Evolutionary conservation across 1,140 invertebrate species (phyloP).

Genomic region (Drosophila subpulchrella): DNA sequence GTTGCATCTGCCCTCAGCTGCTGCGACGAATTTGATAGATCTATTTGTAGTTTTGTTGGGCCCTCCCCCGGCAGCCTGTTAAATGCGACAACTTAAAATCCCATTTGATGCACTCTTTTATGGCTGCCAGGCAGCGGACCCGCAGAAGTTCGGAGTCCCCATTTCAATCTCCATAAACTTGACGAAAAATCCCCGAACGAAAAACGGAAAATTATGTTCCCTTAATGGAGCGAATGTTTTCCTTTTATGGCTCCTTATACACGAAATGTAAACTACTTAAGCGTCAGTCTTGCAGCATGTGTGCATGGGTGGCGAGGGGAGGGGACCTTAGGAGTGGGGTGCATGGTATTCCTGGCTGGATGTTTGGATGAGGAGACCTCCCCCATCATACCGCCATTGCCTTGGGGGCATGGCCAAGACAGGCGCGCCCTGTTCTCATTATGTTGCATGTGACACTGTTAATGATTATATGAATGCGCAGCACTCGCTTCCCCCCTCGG

Average conservation of each 20-base stretch:
- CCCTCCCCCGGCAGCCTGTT: slow-evolving; percentile 53
- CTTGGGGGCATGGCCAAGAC: slow-evolving; percentile 53
- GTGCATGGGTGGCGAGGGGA: slow-evolving; percentile 16
- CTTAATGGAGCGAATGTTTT: slow-evolving; percentile 84
- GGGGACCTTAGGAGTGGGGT: not conserved
- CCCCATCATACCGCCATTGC: slow-evolving; percentile 6
- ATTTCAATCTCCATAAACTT: slow-evolving; percentile 82
- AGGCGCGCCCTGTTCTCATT: slow-evolving; percentile 75
- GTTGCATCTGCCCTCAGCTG: slow-evolving; percentile 45
- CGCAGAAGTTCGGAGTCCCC: slow-evolving; percentile 51
- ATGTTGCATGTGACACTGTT: slow-evolving; percentile 83
- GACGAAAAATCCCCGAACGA: slow-evolving; percentile 74
- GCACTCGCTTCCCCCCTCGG: slow-evolving; percentile 6
- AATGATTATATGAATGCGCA: slow-evolving; percentile 76
- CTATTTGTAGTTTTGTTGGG: slow-evolving; percentile 68
- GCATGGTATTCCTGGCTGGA: slow-evolving; percentile 3
- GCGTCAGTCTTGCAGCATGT: slow-evolving; percentile 59
- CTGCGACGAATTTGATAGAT: slow-evolving; percentile 74
- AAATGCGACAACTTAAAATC: slow-evolving; percentile 82
- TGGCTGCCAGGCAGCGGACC: slow-evolving; percentile 41
- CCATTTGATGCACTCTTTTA: slow-evolving; percentile 83
- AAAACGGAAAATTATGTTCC: slow-evolving; percentile 83
- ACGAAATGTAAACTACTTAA: slow-evolving; percentile 84
- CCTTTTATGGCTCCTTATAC: slow-evolving; percentile 76
- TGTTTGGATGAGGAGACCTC: not conserved